A percentile compares a stretch with the other conserved stretches of the same genome.
Conservation (phyloP, 2,797 vertebrate species). For the Coluber constrictor region DNA sequence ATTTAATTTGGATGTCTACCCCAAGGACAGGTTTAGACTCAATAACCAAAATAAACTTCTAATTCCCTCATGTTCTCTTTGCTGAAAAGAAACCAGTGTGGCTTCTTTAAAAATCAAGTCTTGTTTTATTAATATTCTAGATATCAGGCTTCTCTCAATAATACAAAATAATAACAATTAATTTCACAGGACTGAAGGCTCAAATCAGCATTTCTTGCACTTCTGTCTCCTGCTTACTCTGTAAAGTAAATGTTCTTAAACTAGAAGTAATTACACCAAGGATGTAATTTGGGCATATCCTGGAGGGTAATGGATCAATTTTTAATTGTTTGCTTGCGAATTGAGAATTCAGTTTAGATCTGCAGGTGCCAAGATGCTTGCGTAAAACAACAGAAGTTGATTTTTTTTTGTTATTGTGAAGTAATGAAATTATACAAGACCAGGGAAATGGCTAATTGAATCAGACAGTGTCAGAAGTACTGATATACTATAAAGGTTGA, state of each 20-base stretch:
- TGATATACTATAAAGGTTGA: not conserved
- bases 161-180: not conserved
- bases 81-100: not conserved
- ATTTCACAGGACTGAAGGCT: not conserved
- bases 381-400: not conserved
- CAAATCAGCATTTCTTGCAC: not conserved
- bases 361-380: not conserved
- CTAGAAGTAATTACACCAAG: not conserved
- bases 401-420: not conserved
- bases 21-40: not conserved
- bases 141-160: not conserved
- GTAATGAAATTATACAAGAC: not conserved
- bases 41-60: not conserved
- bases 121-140: not conserved
- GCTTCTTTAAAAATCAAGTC: not conserved
- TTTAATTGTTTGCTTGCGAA: not conserved
- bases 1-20: not conserved
- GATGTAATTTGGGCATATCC: not conserved
- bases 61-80: not conserved
- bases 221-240: not conserved
- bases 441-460: not conserved
- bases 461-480: not conserved
- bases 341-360: not conserved
- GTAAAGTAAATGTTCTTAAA: not conserved
- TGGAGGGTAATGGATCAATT: not conserved